Base-by-base conservation (phyloP, 2,888 invertebrate species). In the Apodemia duryi region DNA sequence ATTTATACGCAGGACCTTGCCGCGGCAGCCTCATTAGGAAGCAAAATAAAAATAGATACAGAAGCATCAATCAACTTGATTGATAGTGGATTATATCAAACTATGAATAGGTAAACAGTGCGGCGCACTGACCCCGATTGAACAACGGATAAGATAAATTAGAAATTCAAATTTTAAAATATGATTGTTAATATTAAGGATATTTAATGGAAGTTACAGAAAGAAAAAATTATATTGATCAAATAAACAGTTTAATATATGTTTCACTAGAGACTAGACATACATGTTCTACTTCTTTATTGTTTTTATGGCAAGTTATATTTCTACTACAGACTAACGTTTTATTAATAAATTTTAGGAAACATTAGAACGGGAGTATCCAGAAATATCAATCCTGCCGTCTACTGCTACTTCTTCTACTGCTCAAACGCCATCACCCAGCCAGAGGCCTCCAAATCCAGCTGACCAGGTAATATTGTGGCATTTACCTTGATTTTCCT, bases 341-440 rank as follows among this genome's bases (percentile, higher is more conserved):
- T 11, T 43, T 43, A 11, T 43, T 3, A 64, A 68, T 73, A 69
- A 71, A 70, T 79, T 78, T 71, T 80, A 92, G 92, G 92, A 92
- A 82, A 92, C 92, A 28, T 81, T 92, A 72, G 92, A 92, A 75
- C 79, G 92, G 71, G 92, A 92, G 75, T 92, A 92, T 75, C 92
- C 92, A 52, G 92, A 92, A 72, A 92, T 92, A 68, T 92, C 92
- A 28, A 92, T 92, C 70, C 77, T 92, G 54, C 92, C 92, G 0
- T 92, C 92, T 2, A 92, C 92, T n/a, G 92, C 92, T 0, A 85
- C 92, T 0, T 86, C 90, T 5, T 83, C 89, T 0, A 84, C 82
- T 11, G 82, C 83, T 65, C 91, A 89, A 70, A 79, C 82, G 0
- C 88, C 89, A 0, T 90, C 91, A 5, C 91, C 91, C 0, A 84